Evolutionary conservation across 2,888 invertebrate species (phyloP), one percentile per base, ranked within the genome.

Genomic region (Synergus japonicus): DNA sequence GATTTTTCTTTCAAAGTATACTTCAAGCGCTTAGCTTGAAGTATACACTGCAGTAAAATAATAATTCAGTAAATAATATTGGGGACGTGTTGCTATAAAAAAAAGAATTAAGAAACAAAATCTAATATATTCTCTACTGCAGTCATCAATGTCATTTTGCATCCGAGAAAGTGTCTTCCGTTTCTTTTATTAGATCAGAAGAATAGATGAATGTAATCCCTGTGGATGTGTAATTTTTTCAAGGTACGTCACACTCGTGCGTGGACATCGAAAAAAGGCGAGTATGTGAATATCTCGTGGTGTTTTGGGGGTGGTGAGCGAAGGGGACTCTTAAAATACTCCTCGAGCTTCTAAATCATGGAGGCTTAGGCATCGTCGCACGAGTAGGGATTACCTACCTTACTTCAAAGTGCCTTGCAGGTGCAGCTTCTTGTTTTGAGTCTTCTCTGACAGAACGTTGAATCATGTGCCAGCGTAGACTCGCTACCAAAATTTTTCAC

Each of bases 241-340:
- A 54, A 73, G 49, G 54, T 73, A 73, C 54, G 29, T 49, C 49
- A 46, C 67, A 73, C 73, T 73, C 49, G 46, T 29, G 29, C 49
- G 9, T 73, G 73, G 73, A 73, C 73, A 73, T 29, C 49, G 54
- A 73, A 73, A 54, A 69, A 73, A 49, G 37, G 49, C 69, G 29
- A 73, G 49, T 49, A n/a, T 37, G 37, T 73, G 49, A 73, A 73
- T 73, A 73, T 73, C 49, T 73, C 49, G n/a, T 54, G 85, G 87
- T 85, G 85, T 86, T 86, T 85, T 78, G 83, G 78, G 79, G 86
- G 87, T 83, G 82, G 80, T 81, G 83, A 88, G 88, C 88, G 87
- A 89, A 87, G 89, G 88, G 89, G 89, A 91, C 90, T 92, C 92
- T 92, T 91, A 92, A 92, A 92, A 92, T 92, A 92, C 90, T 90